Percentiles rank a stretch among this genome's conserved stretches.
Conservation (phyloP, 2,113 vertebrate species). For the Equus przewalskii region DNA sequence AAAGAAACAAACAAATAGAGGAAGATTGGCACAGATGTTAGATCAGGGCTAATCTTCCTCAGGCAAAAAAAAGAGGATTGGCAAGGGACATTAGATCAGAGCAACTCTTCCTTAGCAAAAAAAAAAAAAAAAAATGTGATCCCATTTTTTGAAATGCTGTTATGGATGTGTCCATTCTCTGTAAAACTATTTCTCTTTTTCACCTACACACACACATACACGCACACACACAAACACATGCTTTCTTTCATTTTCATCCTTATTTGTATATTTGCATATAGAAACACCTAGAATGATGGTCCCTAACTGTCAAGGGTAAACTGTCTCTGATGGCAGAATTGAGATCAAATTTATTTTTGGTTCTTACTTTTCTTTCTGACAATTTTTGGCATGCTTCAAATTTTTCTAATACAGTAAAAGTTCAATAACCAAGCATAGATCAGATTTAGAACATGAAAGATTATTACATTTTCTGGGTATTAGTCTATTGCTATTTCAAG, state of each 20-base stretch:
- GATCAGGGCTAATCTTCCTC: too few relatives aligned
- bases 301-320: background rate
- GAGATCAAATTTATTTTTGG: background rate
- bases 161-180: slow-evolving; percentile 1
- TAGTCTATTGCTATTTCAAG: background rate
- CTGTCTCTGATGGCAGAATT: background rate
- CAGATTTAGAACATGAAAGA: background rate
- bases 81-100: too few relatives aligned
- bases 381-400: background rate
- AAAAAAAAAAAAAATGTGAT: background rate
- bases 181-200: slow-evolving; percentile 7
- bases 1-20: too few relatives aligned
- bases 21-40: too few relatives aligned
- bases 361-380: slow-evolving; percentile 46
- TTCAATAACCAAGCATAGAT: background rate
- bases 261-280: background rate
- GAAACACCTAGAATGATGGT: background rate
- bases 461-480: background rate
- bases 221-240: background rate
- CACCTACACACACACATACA: background rate
- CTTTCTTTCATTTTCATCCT: slow-evolving; percentile 2
- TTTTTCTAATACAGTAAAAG: background rate
- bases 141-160: background rate
- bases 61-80: too few relatives aligned
- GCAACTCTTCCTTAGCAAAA: too few relatives aligned